Conservation (phyloP, 2,113 vertebrate genomes). For the Xyrauchen texanus region DNA sequence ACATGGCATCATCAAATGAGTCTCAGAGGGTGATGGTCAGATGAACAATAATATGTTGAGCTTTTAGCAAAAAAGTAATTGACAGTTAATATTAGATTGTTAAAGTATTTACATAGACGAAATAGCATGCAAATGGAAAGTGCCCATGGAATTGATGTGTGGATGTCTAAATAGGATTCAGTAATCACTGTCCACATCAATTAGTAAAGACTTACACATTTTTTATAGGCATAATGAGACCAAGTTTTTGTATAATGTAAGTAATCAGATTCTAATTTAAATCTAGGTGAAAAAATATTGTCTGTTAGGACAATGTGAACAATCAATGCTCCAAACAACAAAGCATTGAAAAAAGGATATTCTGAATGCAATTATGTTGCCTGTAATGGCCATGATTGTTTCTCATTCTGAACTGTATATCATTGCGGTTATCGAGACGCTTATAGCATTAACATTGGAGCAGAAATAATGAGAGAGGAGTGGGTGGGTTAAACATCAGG, state of each 20-base stretch:
- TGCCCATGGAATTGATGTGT: neutral
- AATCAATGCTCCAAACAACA: conserved; percentile 29
- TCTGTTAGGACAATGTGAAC: conserved; percentile 34
- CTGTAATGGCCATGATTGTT: conserved; percentile 34
- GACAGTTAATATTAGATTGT: conserved; percentile 6
- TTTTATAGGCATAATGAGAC: neutral
- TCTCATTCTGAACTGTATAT: conserved; percentile 37
- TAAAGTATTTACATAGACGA: no score
- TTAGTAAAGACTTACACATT: conserved; percentile 32
- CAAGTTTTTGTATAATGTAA: neutral
- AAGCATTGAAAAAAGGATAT: conserved; percentile 37
- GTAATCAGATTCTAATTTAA: conserved; percentile 40
- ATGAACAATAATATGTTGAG: neutral
- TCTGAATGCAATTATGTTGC: conserved; percentile 38
- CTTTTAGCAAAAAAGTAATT: neutral
- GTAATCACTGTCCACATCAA: conserved; percentile 3
- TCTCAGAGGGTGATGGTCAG: neutral
- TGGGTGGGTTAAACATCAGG: conserved; percentile 49
- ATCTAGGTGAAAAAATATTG: conserved; percentile 42
- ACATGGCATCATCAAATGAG: neutral
- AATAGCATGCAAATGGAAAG: no score
- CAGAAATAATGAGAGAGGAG: conserved; percentile 50
- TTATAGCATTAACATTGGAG: conserved; percentile 40
- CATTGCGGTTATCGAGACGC: conserved; percentile 46
- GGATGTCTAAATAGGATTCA: conserved; percentile 1